Evolutionary conservation across 2,888 invertebrate species (phyloP).

Genomic region (Cheiracanthium punctorium): DNA sequence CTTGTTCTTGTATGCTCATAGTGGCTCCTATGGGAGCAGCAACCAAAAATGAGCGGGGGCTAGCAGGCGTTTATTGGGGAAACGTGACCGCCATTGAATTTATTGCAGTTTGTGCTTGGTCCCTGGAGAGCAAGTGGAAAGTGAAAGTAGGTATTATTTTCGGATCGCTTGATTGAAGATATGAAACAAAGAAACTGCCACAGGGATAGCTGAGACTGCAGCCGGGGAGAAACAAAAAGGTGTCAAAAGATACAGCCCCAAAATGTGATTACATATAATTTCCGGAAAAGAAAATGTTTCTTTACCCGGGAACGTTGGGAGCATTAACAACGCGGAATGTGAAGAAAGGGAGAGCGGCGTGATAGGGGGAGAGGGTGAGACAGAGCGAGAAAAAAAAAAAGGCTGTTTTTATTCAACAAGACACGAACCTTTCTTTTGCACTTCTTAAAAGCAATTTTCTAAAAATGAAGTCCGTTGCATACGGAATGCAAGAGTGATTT

Average conservation of each 20-base stretch:
- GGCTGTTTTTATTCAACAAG: constrained; percentile 25
- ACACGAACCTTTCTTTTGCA: constrained; percentile 31
- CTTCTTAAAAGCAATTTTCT: constrained; percentile 2
- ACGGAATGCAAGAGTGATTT: background rate
- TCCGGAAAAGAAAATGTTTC: constrained; percentile 43
- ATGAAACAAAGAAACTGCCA: constrained; percentile 61
- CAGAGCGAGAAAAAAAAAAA: constrained; percentile 18
- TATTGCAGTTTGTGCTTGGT: constrained; percentile 47
- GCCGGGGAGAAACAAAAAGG: constrained; percentile 46
- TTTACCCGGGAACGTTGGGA: constrained; percentile 31
- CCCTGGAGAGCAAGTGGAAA: constrained; percentile 52
- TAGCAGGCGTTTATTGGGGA: constrained; percentile 20
- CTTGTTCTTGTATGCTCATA: background rate
- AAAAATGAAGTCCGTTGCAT: background rate
- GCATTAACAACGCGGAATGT: constrained; percentile 43
- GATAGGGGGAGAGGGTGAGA: background rate
- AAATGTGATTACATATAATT: constrained; percentile 64
- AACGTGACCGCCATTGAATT: constrained; percentile 43
- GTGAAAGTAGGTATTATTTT: constrained; percentile 63
- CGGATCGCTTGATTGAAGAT: constrained; percentile 61
- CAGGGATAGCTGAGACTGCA: constrained; percentile 48
- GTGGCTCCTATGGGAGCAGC: background rate
- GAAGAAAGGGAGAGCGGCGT: background rate
- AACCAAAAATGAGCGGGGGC: constrained; percentile 16
- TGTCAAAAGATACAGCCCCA: constrained; percentile 60